phyloP scores from a whole-genome alignment of 2,113 vertebrate species.

The Marcusenius ussheri region DNA sequence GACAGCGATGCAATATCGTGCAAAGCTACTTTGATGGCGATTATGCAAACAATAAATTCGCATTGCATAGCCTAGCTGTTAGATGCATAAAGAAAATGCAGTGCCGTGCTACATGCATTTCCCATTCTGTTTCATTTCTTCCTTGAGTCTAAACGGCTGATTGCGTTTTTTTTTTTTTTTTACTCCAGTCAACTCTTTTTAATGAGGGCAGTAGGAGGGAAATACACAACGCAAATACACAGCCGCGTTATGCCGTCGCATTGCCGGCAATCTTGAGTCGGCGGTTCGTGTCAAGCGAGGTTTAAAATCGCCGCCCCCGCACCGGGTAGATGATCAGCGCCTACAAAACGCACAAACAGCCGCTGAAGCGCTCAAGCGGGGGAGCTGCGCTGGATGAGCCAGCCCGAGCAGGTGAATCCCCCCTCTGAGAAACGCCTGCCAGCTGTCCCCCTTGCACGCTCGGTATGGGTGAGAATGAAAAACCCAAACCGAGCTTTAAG shows the following conservation, averaged over 20 bases:
- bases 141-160: not conserved
- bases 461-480: conserved; percentile 7
- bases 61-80: not conserved
- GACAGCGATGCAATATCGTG: not conserved
- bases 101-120: not conserved
- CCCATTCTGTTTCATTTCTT: not conserved
- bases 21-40: not conserved
- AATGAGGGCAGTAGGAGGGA: not conserved
- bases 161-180: not conserved
- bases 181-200: not conserved
- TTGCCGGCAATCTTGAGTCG: not conserved
- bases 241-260: not conserved
- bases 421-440: not conserved
- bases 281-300: not conserved
- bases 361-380: not conserved
- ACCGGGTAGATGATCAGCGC: not conserved
- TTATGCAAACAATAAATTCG: not conserved
- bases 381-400: not conserved
- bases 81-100: not conserved
- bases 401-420: not conserved
- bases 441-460: conserved; percentile 1
- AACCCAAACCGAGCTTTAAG: not conserved
- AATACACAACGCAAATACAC: not conserved
- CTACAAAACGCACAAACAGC: not conserved
- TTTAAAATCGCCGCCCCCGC: not conserved